phyloP scores from a whole-genome alignment of 2,888 invertebrate genomes.

The Cosmorhoe ocellata region DNA sequence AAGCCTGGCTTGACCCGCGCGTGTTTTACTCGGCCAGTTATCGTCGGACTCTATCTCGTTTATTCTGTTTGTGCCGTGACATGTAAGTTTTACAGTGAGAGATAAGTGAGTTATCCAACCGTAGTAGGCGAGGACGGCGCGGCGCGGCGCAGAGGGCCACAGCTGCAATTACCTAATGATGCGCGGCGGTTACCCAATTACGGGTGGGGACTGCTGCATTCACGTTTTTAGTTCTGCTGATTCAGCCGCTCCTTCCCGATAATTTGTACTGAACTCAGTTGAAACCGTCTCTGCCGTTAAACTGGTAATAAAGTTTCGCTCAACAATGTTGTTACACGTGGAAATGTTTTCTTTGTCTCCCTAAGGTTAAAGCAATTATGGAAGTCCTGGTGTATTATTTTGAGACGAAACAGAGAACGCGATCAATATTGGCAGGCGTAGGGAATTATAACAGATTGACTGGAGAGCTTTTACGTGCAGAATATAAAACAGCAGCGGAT shows the following conservation, averaged over 20 bases:
- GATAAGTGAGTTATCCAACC: constrained; percentile 33
- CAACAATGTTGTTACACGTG: constrained; percentile 28
- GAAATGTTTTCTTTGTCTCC: constrained; percentile 27
- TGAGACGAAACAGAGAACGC: constrained; percentile 7
- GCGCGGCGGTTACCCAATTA: constrained; percentile 74
- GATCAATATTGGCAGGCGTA: constrained; percentile 3
- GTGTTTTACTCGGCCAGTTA: background rate
- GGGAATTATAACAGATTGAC: background rate
- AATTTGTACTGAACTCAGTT: constrained; percentile 49
- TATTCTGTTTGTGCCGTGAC: too few relatives aligned
- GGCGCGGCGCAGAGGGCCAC: constrained; percentile 45
- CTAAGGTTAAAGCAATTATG: constrained; percentile 23
- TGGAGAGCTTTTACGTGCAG: background rate
- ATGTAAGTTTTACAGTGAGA: constrained; percentile 23
- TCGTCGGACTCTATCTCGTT: too few relatives aligned
- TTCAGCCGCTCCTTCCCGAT: constrained; percentile 50
- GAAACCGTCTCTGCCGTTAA: constrained; percentile 23
- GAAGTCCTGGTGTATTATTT: constrained; percentile 19
- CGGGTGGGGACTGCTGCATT: constrained; percentile 57
- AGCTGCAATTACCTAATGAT: constrained; percentile 78
- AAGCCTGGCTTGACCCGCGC: constrained; percentile 6
- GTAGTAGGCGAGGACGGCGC: constrained; percentile 29
- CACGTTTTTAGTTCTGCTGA: constrained; percentile 68
- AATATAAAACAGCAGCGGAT: background rate
- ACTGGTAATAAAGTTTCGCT: constrained; percentile 26